Conservation (phyloP, 2,797 vertebrate genomes). For the Dryobates pubescens region DNA sequence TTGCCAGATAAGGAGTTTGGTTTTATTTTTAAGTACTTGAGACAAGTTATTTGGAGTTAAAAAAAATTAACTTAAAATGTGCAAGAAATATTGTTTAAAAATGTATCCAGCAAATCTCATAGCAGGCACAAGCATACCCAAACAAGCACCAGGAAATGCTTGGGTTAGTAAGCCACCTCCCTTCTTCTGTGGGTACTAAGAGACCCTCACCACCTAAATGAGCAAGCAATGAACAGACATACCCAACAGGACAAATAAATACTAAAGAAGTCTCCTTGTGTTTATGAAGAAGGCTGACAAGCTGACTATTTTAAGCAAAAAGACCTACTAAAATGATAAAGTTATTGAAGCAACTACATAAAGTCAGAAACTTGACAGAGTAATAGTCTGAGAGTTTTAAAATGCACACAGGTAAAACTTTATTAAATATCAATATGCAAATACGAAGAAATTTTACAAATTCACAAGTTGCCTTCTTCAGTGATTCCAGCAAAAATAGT, state of each 20-base stretch:
- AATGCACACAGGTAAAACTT: conserved; percentile 32
- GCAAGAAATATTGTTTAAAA: background rate
- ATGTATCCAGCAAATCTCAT: background rate
- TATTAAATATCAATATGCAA: conserved; percentile 48
- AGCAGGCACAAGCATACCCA: background rate
- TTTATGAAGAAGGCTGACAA: background rate
- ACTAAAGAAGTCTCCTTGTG: background rate
- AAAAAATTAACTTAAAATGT: background rate
- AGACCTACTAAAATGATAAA: background rate
- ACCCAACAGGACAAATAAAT: background rate
- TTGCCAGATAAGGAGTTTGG: background rate
- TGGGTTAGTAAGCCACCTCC: background rate
- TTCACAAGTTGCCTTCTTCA: background rate
- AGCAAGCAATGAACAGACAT: background rate
- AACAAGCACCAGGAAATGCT: background rate
- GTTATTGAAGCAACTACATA: background rate
- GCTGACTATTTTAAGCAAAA: background rate
- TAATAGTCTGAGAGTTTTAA: background rate
- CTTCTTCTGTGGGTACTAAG: background rate
- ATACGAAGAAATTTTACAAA: background rate
- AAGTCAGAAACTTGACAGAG: conserved; percentile 21
- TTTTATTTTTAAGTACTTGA: background rate
- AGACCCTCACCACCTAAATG: background rate
- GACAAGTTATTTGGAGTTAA: background rate
- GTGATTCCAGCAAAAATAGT: background rate